Evolutionary conservation across 2,797 vertebrate species (phyloP).

Genomic region (Micrastur ruficollis): DNA sequence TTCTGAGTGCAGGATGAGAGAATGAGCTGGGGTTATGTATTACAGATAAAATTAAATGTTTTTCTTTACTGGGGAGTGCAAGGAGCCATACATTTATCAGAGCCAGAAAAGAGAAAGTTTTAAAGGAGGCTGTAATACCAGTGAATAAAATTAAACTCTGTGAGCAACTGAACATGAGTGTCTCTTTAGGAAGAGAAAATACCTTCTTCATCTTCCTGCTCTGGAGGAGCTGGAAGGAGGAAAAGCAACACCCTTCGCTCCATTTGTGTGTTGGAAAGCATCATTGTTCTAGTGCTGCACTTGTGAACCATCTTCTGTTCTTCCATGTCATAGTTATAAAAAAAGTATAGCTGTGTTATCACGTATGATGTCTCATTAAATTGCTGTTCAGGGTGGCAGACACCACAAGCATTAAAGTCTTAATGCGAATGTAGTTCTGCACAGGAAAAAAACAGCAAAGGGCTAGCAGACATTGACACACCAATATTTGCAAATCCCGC

Average conservation of each 20-base stretch:
- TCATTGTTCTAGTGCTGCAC: neutral
- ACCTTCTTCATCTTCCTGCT: neutral
- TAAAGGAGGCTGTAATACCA: neutral
- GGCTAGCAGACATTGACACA: neutral
- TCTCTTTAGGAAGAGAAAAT: neutral
- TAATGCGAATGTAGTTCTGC: neutral
- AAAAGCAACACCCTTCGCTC: neutral
- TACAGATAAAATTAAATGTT: neutral
- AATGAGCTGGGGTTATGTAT: neutral
- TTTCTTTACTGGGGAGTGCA: neutral
- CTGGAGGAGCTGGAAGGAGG: neutral
- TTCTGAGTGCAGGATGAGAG: neutral
- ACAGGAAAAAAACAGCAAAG: neutral
- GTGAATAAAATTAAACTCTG: neutral
- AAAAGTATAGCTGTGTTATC: neutral
- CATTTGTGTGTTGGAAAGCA: neutral
- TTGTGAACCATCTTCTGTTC: neutral
- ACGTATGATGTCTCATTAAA: neutral
- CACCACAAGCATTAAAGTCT: neutral
- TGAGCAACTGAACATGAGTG: neutral
- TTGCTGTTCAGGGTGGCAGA: neutral
- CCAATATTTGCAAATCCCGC: accelerated
- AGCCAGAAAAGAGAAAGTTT: neutral
- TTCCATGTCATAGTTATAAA: neutral
- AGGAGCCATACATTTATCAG: neutral